Conservation (phyloP, 2,797 vertebrate species). For the Poecilia gillii region DNA sequence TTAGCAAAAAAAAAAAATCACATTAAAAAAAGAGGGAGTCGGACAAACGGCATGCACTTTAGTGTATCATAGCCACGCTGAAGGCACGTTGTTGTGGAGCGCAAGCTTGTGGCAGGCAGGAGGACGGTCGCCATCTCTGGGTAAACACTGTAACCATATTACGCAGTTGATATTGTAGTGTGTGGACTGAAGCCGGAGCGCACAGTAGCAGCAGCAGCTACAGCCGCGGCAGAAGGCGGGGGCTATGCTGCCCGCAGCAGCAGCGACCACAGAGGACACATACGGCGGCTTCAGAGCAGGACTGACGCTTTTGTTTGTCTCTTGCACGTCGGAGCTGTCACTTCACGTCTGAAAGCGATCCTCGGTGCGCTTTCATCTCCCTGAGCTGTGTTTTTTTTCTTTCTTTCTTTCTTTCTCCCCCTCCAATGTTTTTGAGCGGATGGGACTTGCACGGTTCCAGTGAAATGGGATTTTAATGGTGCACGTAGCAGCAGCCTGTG, state of each 20-base stretch:
- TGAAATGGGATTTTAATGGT: constrained; percentile 71
- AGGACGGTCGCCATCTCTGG: constrained; percentile 74
- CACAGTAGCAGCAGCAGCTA: constrained; percentile 45
- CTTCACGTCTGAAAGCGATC: constrained; percentile 41
- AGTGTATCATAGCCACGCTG: constrained; percentile 5
- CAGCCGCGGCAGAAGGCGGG: constrained; percentile 34
- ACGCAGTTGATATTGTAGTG: constrained; percentile 59
- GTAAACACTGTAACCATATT: constrained; percentile 65
- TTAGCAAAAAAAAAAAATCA: neutral
- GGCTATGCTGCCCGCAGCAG: constrained; percentile 65
- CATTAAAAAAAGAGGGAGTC: constrained; percentile 25
- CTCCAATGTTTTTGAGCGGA: constrained; percentile 19
- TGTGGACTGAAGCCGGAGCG: constrained; percentile 36
- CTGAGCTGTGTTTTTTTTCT: constrained; percentile 18
- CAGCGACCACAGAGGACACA: constrained; percentile 46
- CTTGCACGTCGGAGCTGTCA: constrained; percentile 56
- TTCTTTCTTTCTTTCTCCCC: neutral
- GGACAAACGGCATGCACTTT: constrained; percentile 22
- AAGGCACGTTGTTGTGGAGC: constrained; percentile 49
- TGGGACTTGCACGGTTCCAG: constrained; percentile 47
- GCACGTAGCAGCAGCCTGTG: constrained; percentile 55
- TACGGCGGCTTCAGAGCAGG: constrained; percentile 50
- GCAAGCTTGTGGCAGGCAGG: constrained; percentile 50
- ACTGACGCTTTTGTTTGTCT: constrained; percentile 66
- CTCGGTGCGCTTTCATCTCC: constrained; percentile 21